Evolutionary conservation across 1,140 invertebrate species (phyloP), one percentile per base, ranked within the genome.

Genomic region (Drosophila varians): DNA sequence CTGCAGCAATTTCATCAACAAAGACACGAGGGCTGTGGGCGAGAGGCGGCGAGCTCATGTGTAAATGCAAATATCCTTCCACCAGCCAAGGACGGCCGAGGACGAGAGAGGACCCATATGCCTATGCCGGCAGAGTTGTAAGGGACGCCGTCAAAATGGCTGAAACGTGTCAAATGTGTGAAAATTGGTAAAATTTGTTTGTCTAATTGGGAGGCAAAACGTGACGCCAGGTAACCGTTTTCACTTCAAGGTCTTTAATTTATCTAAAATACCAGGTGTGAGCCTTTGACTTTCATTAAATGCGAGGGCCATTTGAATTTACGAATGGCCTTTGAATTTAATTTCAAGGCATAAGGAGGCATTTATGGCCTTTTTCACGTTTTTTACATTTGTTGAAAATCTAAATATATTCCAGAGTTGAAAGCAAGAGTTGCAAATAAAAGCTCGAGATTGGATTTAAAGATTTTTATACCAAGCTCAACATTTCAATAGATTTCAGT

Each of bases 1-100:
- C 80, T 70, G 68, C 72, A 87, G 80, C 82, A 86, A 87, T 86
- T 86, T 86, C 72, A 87, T 86, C 82, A 87, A 77, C 82, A 87
- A 87, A 66, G 71, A 74, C 60, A 74, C 52, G 25, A 9, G n/a
- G 36, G 45, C 43, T n/a, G 12, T 26, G 61, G 48, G 52, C 55
- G 19, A 36, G 21, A 52, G 43, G 57, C 47, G 40, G 54, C 14
- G 60, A 49, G 49, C 42, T 58, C 55, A 55, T 65, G 54, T 86
- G 46, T 74, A 54, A 69, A 86, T 62, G 66, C 55, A 84, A 84
- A 84, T 76, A 76, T 86, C 68, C 80, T 57, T 79, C 66, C 53
- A 28, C 7, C 38, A 25, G 36, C 14, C 60, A 43, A 65, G 36
- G 36, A 36, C 60, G 7, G 19, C 23, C 23, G n/a, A 19, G n/a